Evolutionary conservation across 2,888 invertebrate species (phyloP), one percentile per base, ranked within the genome.

Genomic region (Pseudococcus viburni): DNA sequence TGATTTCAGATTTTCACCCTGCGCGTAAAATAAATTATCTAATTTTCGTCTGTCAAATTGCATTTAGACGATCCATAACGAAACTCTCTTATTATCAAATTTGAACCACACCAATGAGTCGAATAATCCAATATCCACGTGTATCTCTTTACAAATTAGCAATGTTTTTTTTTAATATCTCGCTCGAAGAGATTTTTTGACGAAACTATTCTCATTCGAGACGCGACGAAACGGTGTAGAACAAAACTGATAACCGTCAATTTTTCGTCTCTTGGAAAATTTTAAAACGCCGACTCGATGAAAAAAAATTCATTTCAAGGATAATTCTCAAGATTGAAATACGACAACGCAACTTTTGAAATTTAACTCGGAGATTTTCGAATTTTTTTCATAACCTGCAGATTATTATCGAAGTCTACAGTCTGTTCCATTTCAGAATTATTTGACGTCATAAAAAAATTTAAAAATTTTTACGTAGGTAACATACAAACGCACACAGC

Each of bases 101-200:
- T 73, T 73, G 33, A 26, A 73, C 33, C 73, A 73, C 33, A 73
- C 33, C 73, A 73, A 26, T 73, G 73, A 73, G 15, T 73, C 73
- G 73, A 73, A 73, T 73, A 73, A 73, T 73, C 33, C 33, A 33
- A 73, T 22, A 64, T 73, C 33, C 73, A 73, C 73, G 73, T 73
- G 73, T 73, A 33, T 73, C 73, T 26, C 73, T 73, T 73, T 64
- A 64, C 73, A 39, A 73, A 73, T 73, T 73, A 73, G 33, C 17
- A 11, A 73, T 5, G 73, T 2, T 33, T 73, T 73, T 64, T 73
- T 26, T 8, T 22, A 22, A 73, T 73, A 73, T 73, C 39, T 17
- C 73, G 33, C 73, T n/a, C 17, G 73, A 17, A 33, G 2, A 33
- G 26, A 26, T 33, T 73, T 33, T 64, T 64, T 22, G 64, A 64